A percentile compares a stretch with the other conserved stretches of the same genome.
phyloP scores from a whole-genome alignment of 2,888 invertebrate species.

The Meiosimyza platycephala region DNA sequence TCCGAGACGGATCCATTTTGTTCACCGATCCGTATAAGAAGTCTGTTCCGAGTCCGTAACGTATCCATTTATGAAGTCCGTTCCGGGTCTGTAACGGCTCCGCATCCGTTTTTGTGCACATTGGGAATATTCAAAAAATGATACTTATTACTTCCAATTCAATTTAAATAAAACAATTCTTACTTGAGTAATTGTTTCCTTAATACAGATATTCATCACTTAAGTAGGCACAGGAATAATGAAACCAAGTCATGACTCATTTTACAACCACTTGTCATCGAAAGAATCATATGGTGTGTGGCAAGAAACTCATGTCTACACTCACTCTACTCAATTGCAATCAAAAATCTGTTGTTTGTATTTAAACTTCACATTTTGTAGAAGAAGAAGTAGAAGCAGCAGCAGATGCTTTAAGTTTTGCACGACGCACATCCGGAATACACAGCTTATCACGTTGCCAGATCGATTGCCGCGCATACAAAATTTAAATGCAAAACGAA shows the following conservation, averaged over 20 bases:
- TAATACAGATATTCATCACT: neutral
- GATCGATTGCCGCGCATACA: neutral
- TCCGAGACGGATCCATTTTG: too few species aligned
- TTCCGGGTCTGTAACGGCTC: too few species aligned
- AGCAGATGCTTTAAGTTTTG: conserved; percentile 19
- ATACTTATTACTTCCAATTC: too few species aligned
- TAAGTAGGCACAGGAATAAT: conserved; percentile 12
- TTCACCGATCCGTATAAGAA: too few species aligned
- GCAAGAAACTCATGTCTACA: too few species aligned
- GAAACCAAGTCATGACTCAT: conserved; percentile 3
- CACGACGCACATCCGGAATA: neutral
- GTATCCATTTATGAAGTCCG: too few species aligned
- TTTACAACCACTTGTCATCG: neutral
- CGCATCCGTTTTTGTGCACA: too few species aligned
- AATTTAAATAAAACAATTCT: too few species aligned
- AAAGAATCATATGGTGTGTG: neutral
- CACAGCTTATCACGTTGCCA: neutral
- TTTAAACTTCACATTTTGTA: neutral
- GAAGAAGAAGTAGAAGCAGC: conserved; percentile 39
- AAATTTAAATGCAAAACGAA: conserved; percentile 9
- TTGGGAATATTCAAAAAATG: too few species aligned
- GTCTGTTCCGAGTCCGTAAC: too few species aligned
- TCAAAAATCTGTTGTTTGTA: conserved; percentile 10
- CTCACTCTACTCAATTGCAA: too few species aligned
- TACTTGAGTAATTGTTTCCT: too few species aligned